These are phyloP conservation scores for Hoplostethus mediterraneus DNA, from an alignment of 2,797 vertebrate genomes.

Conservation along the genomic window DNA sequence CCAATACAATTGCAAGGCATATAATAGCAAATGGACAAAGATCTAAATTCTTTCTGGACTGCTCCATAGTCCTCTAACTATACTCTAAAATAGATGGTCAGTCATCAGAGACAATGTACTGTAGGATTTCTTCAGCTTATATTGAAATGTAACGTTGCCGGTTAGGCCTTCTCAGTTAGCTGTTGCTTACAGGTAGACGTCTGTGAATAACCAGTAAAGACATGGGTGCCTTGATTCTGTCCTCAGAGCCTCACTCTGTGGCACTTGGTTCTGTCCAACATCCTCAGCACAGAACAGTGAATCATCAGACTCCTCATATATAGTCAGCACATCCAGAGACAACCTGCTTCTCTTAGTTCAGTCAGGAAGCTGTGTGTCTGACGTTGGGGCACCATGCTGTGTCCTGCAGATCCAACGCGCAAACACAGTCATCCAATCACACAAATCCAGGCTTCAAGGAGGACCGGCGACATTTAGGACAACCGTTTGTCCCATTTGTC, in stretches of 20 bases:
- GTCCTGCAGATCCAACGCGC: slow-evolving; percentile 64
- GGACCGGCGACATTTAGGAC: slow-evolving; percentile 94
- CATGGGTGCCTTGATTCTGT: slow-evolving; percentile 30
- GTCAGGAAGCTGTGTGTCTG: slow-evolving; percentile 60
- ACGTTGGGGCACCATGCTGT: slow-evolving; percentile 17
- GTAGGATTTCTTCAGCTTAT: slow-evolving; percentile 40
- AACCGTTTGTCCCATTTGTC: slow-evolving; percentile 92
- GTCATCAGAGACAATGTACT: slow-evolving; percentile 30
- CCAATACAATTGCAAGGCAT: slow-evolving; percentile 37
- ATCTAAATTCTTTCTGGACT: slow-evolving; percentile 37
- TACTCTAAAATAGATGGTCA: slow-evolving; percentile 41
- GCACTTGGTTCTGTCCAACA: slow-evolving; percentile 49
- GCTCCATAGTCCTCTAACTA: slow-evolving; percentile 31
- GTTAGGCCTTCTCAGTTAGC: slow-evolving; percentile 34
- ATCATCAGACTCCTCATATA: slow-evolving; percentile 40
- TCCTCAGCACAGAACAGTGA: slow-evolving; percentile 49
- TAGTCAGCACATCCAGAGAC: slow-evolving; percentile 57
- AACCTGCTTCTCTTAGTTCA: slow-evolving; percentile 58
- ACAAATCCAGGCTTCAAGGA: slow-evolving; percentile 98
- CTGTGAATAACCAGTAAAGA: slow-evolving; percentile 30
- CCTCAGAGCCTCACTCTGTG: slow-evolving; percentile 41
- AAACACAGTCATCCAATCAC: slow-evolving; percentile 76
- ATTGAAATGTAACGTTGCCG: slow-evolving; percentile 41
- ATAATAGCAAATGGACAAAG: slow-evolving; percentile 37
- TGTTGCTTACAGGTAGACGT: slow-evolving; percentile 41